These are phyloP conservation scores for Orgyia antiqua DNA, from an alignment of 2,888 invertebrate species.

Conservation along the genomic window DNA sequence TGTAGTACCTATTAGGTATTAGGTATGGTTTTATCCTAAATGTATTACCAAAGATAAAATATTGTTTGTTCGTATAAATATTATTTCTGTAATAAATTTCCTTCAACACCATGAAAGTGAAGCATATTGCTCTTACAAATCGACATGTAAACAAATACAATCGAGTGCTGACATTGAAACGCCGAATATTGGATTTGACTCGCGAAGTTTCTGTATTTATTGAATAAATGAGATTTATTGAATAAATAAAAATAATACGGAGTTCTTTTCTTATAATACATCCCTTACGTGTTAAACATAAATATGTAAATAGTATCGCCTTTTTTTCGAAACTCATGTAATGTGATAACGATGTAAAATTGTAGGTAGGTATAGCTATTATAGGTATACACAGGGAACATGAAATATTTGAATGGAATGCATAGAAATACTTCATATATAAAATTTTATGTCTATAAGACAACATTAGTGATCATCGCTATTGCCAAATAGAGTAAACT, in stretches of 20 bases:
- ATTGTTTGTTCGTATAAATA: slow-evolving; percentile 2
- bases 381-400: too few relatives aligned
- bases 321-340: too few relatives aligned
- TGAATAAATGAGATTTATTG: slow-evolving; percentile 18
- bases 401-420: too few relatives aligned
- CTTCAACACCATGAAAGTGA: slow-evolving; percentile 6
- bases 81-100: slow-evolving; percentile 5
- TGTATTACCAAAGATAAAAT: neutral
- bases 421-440: too few relatives aligned
- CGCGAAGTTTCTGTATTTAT: slow-evolving; percentile 24
- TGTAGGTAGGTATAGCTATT: too few relatives aligned
- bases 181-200: slow-evolving; percentile 28
- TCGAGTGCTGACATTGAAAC: slow-evolving; percentile 24
- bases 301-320: neutral
- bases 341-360: too few relatives aligned
- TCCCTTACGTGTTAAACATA: slow-evolving; percentile 9
- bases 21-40: too few relatives aligned
- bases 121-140: slow-evolving; percentile 12
- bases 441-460: too few relatives aligned
- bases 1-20: too few relatives aligned
- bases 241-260: slow-evolving; percentile 3
- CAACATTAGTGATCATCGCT: too few relatives aligned
- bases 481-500: too few relatives aligned
- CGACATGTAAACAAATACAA: slow-evolving; percentile 21
- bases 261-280: slow-evolving; percentile 12